These are phyloP conservation scores for Dufourea novaeangliae DNA, from an alignment of 1,140 invertebrate species.

Conservation along the genomic window DNA sequence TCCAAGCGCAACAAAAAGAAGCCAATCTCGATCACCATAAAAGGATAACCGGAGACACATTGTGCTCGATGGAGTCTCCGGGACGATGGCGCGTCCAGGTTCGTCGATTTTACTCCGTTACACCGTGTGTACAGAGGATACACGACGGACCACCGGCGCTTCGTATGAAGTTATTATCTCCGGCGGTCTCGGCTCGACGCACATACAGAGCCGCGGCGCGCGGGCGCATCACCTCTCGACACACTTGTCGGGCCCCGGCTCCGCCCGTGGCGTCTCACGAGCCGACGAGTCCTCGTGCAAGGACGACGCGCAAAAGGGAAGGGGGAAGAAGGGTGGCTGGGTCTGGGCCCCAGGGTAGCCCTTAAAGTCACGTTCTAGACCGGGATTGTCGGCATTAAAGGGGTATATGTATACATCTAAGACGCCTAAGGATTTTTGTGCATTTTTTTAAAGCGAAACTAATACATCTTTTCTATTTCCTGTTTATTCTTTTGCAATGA, in stretches of 20 bases:
- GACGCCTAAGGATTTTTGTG: too few relatives aligned
- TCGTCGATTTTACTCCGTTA: constrained; percentile 22
- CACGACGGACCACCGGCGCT: constrained; percentile 54
- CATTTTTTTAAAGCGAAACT: too few relatives aligned
- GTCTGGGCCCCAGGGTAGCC: constrained; percentile 18
- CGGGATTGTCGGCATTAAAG: constrained; percentile 40
- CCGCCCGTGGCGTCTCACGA: background rate
- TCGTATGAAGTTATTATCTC: constrained; percentile 66
- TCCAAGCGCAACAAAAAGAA: too few relatives aligned
- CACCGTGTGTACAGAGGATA: constrained; percentile 9
- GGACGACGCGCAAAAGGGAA: background rate
- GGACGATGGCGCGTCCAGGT: constrained; percentile 16
- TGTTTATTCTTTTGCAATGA: too few relatives aligned
- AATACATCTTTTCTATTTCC: too few relatives aligned
- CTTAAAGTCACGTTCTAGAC: constrained; percentile 58
- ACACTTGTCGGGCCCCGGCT: background rate
- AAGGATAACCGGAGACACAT: too few relatives aligned
- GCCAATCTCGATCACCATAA: too few relatives aligned
- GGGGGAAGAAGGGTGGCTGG: background rate
- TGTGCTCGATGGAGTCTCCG: background rate
- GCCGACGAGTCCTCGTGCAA: background rate
- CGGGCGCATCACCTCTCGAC: background rate
- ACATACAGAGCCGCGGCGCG: too few relatives aligned
- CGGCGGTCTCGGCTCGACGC: background rate
- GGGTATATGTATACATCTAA: too few relatives aligned